phyloP scores from a whole-genome alignment of 1,140 invertebrate species.

The Aphidius ervi region DNA sequence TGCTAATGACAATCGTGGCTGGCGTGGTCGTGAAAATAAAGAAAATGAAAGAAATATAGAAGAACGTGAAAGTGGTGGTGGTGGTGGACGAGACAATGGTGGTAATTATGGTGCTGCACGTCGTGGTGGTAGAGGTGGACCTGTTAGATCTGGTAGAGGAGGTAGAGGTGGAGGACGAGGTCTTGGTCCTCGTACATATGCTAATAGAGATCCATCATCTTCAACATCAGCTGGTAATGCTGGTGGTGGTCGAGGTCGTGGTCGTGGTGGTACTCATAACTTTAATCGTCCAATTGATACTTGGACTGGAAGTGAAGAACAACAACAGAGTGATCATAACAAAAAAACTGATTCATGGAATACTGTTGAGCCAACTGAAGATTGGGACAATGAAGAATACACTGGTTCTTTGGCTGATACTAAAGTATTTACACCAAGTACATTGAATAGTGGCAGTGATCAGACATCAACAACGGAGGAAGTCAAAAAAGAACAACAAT shows the following conservation, averaged over 20 bases:
- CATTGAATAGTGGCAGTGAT: conserved; percentile 35
- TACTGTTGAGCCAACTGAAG: conserved; percentile 66
- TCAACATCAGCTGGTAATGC: conserved; percentile 48
- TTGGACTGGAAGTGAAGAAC: conserved; percentile 52
- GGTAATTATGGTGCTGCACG: conserved; percentile 51
- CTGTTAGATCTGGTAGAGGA: conserved; percentile 46
- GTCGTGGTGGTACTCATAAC: conserved; percentile 46
- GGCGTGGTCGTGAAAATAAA: conserved; percentile 59
- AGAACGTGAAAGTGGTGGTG: conserved; percentile 46
- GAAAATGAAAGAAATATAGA: conserved; percentile 60
- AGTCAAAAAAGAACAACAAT: conserved; percentile 7
- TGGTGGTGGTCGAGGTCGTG: conserved; percentile 48
- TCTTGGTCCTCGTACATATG: conserved; percentile 44
- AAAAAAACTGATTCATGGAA: conserved; percentile 62
- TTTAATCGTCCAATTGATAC: conserved; percentile 52
- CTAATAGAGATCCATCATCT: conserved; percentile 39
- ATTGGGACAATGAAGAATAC: conserved; percentile 95
- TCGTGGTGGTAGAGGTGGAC: conserved; percentile 40
- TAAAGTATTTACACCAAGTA: conserved; percentile 87
- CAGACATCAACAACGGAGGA: conserved; percentile 14
- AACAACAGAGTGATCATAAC: conserved; percentile 44
- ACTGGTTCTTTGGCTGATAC: conserved; percentile 88
- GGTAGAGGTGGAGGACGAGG: conserved; percentile 54
- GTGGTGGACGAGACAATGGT: conserved; percentile 46
- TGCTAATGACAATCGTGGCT: conserved; percentile 53